Evolutionary conservation across 1,140 invertebrate genomes (phyloP), one percentile per base, ranked within the genome.

Genomic region (Drosophila suzukii): DNA sequence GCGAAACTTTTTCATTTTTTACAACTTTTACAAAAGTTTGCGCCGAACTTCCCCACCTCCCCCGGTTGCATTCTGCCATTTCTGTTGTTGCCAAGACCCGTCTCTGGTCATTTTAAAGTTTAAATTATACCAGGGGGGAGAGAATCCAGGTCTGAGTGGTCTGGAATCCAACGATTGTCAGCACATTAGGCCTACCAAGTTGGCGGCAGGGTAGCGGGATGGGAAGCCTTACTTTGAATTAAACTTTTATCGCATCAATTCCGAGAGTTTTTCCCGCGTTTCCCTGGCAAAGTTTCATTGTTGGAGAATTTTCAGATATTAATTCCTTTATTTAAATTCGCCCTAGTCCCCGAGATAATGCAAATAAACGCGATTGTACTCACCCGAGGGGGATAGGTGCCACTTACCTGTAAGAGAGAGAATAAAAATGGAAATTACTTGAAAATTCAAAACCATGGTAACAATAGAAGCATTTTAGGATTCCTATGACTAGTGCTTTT

Each of bases 1-100:
- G 79, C 44, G 55, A 86, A 90, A 90, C 79, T 90, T 90, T 90
- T 90, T 61, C 68, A 86, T 80, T 86, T 90, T 76, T 90, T 86
- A 82, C 78, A 83, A 73, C 66, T 82, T 90, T 80, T 53, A 20
- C 38, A 75, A 88, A 73, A 86, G 75, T 86, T 86, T 65, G 6
- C 41, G 6, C 39, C 49, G 49, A 67, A 62, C 68, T 78, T 78
- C 59, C 59, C 46, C 7, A 4, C 38, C 47, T 27, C 39, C 6
- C 13, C 2, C 32, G 17, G 17, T 27, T 36, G 59, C 20, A 43
- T 46, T 60, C 39, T 47, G 46, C 10, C 15, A 13, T 32, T 20
- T 17, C 20, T 10, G 15, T 39, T 57, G 77, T 70, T 70, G 74
- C 68, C 78, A 71, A 81, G 81, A 68, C 63, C 51, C 59, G 38